Percentiles rank a stretch among this genome's conserved stretches.
These are phyloP conservation scores for Falco rusticolus DNA, from an alignment of 2,797 vertebrate genomes.

Conservation along the genomic window DNA sequence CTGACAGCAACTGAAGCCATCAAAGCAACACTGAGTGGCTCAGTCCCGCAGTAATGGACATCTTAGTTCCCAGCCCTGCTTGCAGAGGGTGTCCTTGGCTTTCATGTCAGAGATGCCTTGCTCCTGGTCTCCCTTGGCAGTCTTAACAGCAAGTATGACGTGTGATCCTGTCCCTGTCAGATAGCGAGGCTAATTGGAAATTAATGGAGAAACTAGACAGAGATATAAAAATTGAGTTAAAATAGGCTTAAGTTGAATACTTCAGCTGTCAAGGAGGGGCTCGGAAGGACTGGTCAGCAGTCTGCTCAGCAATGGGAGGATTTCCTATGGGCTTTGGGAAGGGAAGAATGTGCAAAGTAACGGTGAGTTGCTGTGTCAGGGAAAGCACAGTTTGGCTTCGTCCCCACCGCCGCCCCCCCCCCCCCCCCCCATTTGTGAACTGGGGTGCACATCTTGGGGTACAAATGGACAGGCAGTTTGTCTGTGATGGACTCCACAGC, in stretches of 20 bases:
- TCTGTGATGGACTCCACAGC: accelerated
- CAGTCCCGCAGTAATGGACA: neutral
- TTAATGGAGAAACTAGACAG: neutral
- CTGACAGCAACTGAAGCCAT: neutral
- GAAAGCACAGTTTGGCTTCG: neutral
- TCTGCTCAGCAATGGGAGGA: neutral
- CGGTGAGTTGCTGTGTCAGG: neutral
- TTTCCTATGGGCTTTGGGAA: neutral
- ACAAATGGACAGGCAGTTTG: neutral
- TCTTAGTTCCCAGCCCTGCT: neutral
- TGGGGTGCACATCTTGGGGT: neutral
- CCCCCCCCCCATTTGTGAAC: neutral
- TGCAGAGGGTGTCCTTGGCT: neutral
- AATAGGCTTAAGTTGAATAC: neutral
- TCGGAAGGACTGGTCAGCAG: neutral
- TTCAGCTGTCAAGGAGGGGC: neutral
- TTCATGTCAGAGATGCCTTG: neutral
- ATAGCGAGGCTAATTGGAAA: neutral
- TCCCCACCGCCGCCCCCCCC: no score
- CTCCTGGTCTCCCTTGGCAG: neutral
- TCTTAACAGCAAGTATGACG: neutral
- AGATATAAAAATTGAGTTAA: neutral
- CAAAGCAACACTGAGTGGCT: neutral
- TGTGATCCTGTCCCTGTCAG: neutral
- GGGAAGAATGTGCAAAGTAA: neutral